Evolutionary conservation across 2,888 invertebrate genomes (phyloP).

Genomic region (Phlogophora meticulosa): DNA sequence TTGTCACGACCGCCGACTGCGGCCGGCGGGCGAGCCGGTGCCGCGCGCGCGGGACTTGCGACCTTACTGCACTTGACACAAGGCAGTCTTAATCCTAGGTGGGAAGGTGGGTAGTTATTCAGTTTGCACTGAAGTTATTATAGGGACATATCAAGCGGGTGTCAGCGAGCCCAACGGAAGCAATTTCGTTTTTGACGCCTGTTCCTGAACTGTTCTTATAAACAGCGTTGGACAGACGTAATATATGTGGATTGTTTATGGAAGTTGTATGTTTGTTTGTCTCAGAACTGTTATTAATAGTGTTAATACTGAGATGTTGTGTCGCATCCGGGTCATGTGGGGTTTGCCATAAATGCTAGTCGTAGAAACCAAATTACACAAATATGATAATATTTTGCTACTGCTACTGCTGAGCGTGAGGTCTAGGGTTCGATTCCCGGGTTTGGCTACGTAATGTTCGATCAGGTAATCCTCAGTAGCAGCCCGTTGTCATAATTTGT

Average conservation of each 20-base stretch:
- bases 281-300: slow-evolving; percentile 27
- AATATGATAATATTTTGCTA: slow-evolving; percentile 14
- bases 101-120: slow-evolving; percentile 54
- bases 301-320: slow-evolving; percentile 33
- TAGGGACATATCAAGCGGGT: slow-evolving; percentile 58
- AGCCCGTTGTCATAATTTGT: too few species aligned
- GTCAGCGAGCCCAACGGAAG: slow-evolving; percentile 63
- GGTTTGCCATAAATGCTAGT: background rate
- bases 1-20: slow-evolving; percentile 65
- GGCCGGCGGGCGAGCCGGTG: slow-evolving; percentile 36
- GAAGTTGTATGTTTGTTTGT: slow-evolving; percentile 21
- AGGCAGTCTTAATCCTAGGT: slow-evolving; percentile 12
- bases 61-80: slow-evolving; percentile 41
- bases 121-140: slow-evolving; percentile 65
- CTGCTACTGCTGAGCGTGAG: too few species aligned
- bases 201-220: slow-evolving; percentile 50
- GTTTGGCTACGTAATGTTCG: too few species aligned
- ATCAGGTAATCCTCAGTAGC: too few species aligned
- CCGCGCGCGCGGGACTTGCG: slow-evolving; percentile 22
- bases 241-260: slow-evolving; percentile 55
- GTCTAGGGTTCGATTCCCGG: too few species aligned
- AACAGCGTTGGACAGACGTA: slow-evolving; percentile 36
- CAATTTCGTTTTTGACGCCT: slow-evolving; percentile 67
- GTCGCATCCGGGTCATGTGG: slow-evolving; percentile 15
- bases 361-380: background rate